Base-by-base conservation (phyloP, 2,113 vertebrate species). In the Falco punctatus region DNA sequence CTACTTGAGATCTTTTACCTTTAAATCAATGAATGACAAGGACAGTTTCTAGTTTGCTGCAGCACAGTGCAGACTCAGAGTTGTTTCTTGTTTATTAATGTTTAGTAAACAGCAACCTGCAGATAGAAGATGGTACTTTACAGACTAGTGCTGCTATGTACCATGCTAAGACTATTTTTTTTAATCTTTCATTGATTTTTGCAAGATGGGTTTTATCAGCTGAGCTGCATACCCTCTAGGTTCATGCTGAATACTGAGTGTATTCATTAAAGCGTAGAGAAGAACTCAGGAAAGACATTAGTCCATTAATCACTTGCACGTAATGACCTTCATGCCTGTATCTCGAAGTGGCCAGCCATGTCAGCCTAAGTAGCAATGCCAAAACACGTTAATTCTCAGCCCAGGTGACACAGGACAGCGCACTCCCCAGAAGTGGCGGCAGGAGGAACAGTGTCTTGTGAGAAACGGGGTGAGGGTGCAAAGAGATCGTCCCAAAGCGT, bases 401-500 rank as follows among this genome's bases (percentile, higher is more conserved):
- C 35, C 17, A 10, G 30, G 46, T 1, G 28, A 9, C 59, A 69
- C 49, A 38, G 57, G 13, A 46, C 78, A 14, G 26, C 3, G 1
- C 0, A 1, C 62, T 72, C 80, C 73, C 28, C 0, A 6, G 27
- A 33, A 44, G 27, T 10, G 38, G 38, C 65, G 23, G 35, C 13
- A 10, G 38, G 40, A 81, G 52, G 51, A 30, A 0, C 2, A 24
- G 51, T 18, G 16, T 30, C 71, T n/a, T 24, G 10, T 0, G 2
- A 42, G 49, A 65, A 62, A 9, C 4, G 8, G 73, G 23, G 11
- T 21, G 14, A 49, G 67, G 51, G 8, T n/a, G 23, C 14, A n/a
- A 58, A 59, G 24, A 15, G 42, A 23, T 23, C n/a, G 35, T 7
- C 48, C 57, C 89, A 35, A 44, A 42, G 26, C 1, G 3, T 4